Percentiles rank a stretch among this genome's conserved stretches.
phyloP scores from a whole-genome alignment of 2,797 vertebrate genomes.

The Myotis planiceps region DNA sequence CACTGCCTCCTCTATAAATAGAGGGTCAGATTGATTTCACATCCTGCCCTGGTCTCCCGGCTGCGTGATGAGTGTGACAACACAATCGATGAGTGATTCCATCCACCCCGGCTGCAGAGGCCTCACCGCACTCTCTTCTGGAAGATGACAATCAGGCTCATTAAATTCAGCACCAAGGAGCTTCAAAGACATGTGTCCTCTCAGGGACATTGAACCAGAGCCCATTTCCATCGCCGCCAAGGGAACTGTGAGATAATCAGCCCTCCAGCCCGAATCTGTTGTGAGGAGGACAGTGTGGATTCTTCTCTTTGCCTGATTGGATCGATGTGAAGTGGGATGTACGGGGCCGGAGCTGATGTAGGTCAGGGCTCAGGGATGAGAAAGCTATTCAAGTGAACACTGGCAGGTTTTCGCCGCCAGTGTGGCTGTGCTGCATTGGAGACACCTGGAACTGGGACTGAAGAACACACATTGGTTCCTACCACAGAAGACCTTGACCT shows the following conservation, averaged over 20 bases:
- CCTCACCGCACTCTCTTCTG: conserved; percentile 73
- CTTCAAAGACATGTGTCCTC: conserved; percentile 78
- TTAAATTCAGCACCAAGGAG: conserved; percentile 81
- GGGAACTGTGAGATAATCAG: conserved; percentile 80
- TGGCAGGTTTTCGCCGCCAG: neutral
- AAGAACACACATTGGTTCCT: neutral
- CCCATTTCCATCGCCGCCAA: conserved; percentile 76
- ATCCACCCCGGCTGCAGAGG: conserved; percentile 76
- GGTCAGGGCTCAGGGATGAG: neutral
- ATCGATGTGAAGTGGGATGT: conserved; percentile 70
- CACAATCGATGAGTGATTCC: conserved; percentile 80
- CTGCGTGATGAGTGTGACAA: conserved; percentile 76
- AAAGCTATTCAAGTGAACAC: neutral
- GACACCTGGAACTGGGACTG: too few relatives aligned
- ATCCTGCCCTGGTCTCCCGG: conserved; percentile 72
- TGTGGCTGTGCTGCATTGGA: neutral
- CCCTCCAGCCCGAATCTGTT: conserved; percentile 70
- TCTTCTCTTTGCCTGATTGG: conserved; percentile 63
- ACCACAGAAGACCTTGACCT: neutral
- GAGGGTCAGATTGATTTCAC: conserved; percentile 81
- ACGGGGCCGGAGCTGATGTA: neutral
- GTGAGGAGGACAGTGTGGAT: conserved; percentile 81
- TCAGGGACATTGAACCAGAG: conserved; percentile 75
- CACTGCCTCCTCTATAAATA: conserved; percentile 70
- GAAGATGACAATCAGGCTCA: conserved; percentile 83